Percentiles rank a stretch among this genome's conserved stretches.
phyloP scores from a whole-genome alignment of 2,797 vertebrate species.

The Stomatorhinus walkeri region DNA sequence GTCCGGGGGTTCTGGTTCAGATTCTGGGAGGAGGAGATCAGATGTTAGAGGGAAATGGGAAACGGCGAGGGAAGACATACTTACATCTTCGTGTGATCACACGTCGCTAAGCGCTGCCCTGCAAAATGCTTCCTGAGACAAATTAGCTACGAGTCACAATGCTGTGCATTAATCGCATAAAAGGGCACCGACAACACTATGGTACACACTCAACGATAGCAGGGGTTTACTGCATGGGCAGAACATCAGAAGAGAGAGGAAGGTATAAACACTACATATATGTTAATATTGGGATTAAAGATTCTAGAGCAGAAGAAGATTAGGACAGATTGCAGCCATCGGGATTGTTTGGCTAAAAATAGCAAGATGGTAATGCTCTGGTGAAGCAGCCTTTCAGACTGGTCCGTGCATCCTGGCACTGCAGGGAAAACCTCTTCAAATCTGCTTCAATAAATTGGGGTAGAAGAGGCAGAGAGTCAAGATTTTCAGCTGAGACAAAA shows the following conservation, averaged over 20 bases:
- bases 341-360: background rate
- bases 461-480: background rate
- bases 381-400: background rate
- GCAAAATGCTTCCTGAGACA: background rate
- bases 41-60: background rate
- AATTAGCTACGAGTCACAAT: background rate
- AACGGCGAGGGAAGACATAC: background rate
- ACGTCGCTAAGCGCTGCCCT: background rate
- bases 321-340: background rate
- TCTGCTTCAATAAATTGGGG: background rate
- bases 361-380: background rate
- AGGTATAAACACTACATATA: background rate
- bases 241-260: background rate
- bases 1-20: constrained; percentile 96
- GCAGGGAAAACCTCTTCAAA: background rate
- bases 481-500: background rate
- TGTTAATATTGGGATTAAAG: background rate
- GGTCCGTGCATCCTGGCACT: background rate
- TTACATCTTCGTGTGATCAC: background rate
- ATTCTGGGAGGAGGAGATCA: constrained; percentile 64
- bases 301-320: background rate
- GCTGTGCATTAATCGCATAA: background rate
- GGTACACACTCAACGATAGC: background rate
- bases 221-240: background rate
- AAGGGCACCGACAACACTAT: background rate